Conservation (phyloP, 2,797 vertebrate genomes). For the Peromyscus nudipes region DNA sequence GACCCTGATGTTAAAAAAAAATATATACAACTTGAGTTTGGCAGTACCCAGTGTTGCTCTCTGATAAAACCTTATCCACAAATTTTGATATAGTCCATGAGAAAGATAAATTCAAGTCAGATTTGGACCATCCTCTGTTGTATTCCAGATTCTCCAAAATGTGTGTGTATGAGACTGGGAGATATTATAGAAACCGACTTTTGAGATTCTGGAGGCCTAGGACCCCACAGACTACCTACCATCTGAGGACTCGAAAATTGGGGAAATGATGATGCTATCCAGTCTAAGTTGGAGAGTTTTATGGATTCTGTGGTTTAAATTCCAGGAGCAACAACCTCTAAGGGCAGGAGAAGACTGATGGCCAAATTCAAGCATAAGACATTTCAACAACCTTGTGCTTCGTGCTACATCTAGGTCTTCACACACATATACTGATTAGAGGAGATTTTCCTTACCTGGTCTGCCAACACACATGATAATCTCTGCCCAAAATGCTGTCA, state of each 20-base stretch:
- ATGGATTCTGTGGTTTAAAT: neutral
- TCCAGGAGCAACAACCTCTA: neutral
- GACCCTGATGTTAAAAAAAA: neutral
- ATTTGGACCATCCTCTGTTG: neutral
- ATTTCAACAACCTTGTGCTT: neutral
- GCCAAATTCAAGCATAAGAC: neutral
- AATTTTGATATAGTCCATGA: neutral
- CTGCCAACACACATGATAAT: neutral
- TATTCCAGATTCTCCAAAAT: too few relatives aligned
- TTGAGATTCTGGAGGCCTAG: neutral
- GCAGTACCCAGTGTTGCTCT: neutral
- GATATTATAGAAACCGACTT: neutral
- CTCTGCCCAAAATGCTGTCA: neutral
- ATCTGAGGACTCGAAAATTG: neutral
- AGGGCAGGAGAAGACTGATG: neutral
- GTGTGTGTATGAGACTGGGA: too few relatives aligned
- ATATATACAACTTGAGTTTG: neutral
- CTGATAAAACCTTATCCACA: neutral
- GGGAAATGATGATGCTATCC: neutral
- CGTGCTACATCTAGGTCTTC: neutral
- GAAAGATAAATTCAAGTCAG: slow-evolving; percentile 7
- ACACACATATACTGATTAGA: too few relatives aligned
- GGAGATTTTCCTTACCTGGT: neutral
- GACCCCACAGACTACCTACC: neutral
- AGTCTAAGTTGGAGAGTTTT: neutral